These are phyloP conservation scores for Athalia circularis DNA, from an alignment of 2,888 invertebrate species.

Conservation along the genomic window DNA sequence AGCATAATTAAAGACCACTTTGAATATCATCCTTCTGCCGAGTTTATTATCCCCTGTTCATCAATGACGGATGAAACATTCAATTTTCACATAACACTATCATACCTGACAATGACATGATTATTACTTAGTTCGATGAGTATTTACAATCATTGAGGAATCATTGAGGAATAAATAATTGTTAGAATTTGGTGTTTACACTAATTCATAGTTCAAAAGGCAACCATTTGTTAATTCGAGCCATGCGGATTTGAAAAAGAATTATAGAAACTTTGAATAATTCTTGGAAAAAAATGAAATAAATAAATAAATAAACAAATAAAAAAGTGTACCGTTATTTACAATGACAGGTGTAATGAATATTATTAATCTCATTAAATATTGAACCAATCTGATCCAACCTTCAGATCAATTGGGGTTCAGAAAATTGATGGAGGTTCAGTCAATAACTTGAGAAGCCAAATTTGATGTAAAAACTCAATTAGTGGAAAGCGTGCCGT, in stretches of 20 bases:
- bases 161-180: constrained; percentile 5
- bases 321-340: background rate
- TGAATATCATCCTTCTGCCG: too few relatives aligned
- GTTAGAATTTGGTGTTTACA: constrained; percentile 7
- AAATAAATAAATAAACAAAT: background rate
- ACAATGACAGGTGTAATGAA: background rate
- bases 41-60: too few relatives aligned
- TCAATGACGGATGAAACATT: too few relatives aligned
- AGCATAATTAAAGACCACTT: too few relatives aligned
- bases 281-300: background rate
- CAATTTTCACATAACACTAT: too few relatives aligned
- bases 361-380: constrained; percentile 27
- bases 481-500: background rate
- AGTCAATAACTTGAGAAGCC: background rate
- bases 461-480: background rate
- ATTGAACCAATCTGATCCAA: constrained; percentile 23
- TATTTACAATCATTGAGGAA: constrained; percentile 11
- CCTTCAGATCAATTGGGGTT: background rate
- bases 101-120: too few relatives aligned
- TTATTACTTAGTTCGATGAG: background rate
- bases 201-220: constrained; percentile 1
- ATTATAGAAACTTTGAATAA: constrained; percentile 5
- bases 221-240: background rate
- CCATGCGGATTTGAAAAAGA: background rate
- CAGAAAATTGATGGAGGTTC: constrained; percentile 6